Evolutionary conservation across 1,140 invertebrate genomes (phyloP), one percentile per base, ranked within the genome.

Genomic region (Drosophila nasuta): DNA sequence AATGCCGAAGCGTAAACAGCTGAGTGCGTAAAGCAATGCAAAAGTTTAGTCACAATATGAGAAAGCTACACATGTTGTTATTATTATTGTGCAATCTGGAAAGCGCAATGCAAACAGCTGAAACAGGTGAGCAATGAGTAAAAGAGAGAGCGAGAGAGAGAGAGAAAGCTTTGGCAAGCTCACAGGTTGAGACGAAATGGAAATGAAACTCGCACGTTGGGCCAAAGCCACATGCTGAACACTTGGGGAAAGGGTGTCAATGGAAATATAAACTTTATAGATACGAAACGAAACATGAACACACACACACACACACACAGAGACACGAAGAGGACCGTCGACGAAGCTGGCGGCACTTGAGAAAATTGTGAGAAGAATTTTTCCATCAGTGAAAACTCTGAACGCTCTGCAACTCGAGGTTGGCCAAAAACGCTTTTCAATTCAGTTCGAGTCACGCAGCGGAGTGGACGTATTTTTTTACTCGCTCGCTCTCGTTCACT

Each of bases 401-500:
- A 11, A 30, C 43, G 48, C 41, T 62, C 43, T 38, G 58, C 64
- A 67, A 56, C 68, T 51, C 35, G 51, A 71, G 68, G 71, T 35
- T 72, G 79, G 56, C 72, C 75, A 69, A 25, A 25, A 25, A 68
- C 66, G 41, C 30, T 78, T 25, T 83, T 88, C 15, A 91, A 91
- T 91, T 77, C 79, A 91, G 88, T 88, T 91, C 70, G 75, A 91
- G 88, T 78, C 81, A 82, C 63, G 63, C 73, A 77, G 59, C 88
- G 73, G 69, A 85, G 82, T 82, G 79, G 81, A 85, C 79, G 79
- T 41, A 30, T 10, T 54, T 20, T 33, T 54, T 15, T 43, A 13
- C 62, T 58, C 20, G 54, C n/a, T 4, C 8, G 5, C 49, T 43
- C 62, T 58, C 30, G 48, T n/a, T 5, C 64, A 33, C 33, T 30